These are phyloP conservation scores for Squalus acanthias DNA, from an alignment of 2,797 vertebrate genomes.

Conservation along the genomic window DNA sequence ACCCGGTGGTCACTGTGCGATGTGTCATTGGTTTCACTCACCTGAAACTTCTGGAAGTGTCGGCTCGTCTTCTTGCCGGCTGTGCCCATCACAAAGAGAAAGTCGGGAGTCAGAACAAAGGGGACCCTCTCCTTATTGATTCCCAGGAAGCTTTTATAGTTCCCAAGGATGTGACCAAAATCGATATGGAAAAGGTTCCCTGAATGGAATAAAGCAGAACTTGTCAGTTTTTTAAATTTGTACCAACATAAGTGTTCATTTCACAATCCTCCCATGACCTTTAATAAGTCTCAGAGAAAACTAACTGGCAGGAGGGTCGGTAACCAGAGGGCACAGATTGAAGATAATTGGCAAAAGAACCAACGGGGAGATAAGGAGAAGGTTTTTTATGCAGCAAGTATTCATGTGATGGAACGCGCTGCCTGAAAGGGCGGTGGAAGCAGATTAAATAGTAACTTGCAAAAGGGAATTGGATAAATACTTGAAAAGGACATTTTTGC, in stretches of 20 bases:
- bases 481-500: background rate
- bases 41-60: slow-evolving; percentile 95
- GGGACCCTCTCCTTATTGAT: slow-evolving; percentile 97
- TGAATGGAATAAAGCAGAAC: slow-evolving; percentile 46
- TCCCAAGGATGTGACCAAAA: slow-evolving; percentile 98
- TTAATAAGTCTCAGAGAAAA: background rate
- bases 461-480: background rate
- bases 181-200: slow-evolving; percentile 98
- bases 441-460: background rate
- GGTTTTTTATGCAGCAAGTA: background rate
- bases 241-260: background rate
- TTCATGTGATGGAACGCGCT: background rate
- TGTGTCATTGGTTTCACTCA: slow-evolving; percentile 44
- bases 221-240: background rate
- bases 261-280: background rate
- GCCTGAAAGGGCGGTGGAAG: background rate
- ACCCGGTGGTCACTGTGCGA: background rate
- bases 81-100: slow-evolving; percentile 95
- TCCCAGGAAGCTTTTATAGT: slow-evolving; percentile 97
- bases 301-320: background rate
- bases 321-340: background rate
- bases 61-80: slow-evolving; percentile 88
- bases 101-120: slow-evolving; percentile 95
- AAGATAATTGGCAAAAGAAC: background rate
- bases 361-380: background rate